Conservation (phyloP, 2,888 invertebrate genomes). For the Sclerodermus sp. region DNA sequence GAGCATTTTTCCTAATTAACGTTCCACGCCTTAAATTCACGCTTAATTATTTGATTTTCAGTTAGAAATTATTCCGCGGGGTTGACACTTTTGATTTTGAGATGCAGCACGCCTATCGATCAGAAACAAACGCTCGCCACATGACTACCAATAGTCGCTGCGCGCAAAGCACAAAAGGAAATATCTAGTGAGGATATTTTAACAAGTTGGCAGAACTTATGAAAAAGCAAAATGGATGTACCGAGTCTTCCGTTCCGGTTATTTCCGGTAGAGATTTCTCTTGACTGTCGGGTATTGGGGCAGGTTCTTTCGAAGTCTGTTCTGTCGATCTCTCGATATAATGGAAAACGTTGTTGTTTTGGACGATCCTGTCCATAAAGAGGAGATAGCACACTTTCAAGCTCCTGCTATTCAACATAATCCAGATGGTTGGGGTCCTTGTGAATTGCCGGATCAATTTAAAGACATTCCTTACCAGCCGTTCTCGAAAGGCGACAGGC, state of each 20-base stretch:
- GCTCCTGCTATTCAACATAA: constrained; percentile 81
- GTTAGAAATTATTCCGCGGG: constrained; percentile 5
- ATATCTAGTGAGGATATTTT: too few relatives aligned
- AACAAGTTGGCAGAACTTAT: too few relatives aligned
- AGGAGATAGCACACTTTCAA: constrained; percentile 68
- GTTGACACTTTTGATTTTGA: constrained; percentile 24
- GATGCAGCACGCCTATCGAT: constrained; percentile 14
- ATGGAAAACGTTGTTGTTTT: constrained; percentile 12
- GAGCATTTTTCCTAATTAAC: not conserved
- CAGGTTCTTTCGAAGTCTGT: too few relatives aligned
- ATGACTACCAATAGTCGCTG: too few relatives aligned
- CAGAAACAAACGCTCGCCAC: too few relatives aligned
- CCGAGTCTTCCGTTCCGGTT: constrained; percentile 2
- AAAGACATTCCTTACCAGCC: constrained; percentile 98
- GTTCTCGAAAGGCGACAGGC: constrained; percentile 96
- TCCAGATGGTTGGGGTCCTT: constrained; percentile 95
- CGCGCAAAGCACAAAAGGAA: too few relatives aligned
- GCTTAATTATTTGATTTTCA: not conserved
- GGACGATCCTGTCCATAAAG: constrained; percentile 35
- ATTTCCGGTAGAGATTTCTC: not conserved
- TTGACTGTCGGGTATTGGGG: too few relatives aligned
- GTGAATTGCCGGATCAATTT: constrained; percentile 90
- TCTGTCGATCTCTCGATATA: too few relatives aligned
- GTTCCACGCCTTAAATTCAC: not conserved
- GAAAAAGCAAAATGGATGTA: constrained; percentile 1